Base-by-base conservation (phyloP, 2,797 vertebrate genomes). In the Staurois parvus region DNA sequence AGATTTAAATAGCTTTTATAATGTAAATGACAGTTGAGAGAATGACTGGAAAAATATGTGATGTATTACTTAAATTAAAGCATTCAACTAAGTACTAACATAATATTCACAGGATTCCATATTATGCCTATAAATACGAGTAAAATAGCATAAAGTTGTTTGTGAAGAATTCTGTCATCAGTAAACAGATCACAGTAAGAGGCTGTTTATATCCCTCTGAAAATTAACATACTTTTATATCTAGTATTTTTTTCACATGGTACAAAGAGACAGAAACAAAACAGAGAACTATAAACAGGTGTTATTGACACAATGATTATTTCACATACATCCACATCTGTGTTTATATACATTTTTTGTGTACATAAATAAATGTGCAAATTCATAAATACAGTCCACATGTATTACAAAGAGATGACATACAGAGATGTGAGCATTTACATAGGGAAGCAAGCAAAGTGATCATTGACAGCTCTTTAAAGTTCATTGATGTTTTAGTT, bases 261-360 rank as follows among this genome's bases (percentile, higher is more conserved):
- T 52, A 62, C 21, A 42, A 68, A 8, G 64, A 83, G 62, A 83
- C 62, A 68, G 62, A 52, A 76, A 15, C 34, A 75, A 72, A 48
- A 76, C 28, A 42, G 17, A 34, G 72, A 76, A 32, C 68, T 52
- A 37, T 24, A 83, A n/a, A 67, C 81, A 83, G 72, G 81, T 76
- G 73, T 76, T 76, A 52, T 76, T 76, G 64, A 45, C 52, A 75
- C 81, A 83, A 62, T 56, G 32, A 37, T 72, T 72, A n/a, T 19
- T 29, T 37, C 34, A 72, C 56, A 72, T 72, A 81, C 79, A 81
- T 81, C 56, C 59, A 73, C 79, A 81, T 81, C 79, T 81, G 79
- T 81, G 79, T 81, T 81, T 81, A 64, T 42, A 42, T 28, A 73
- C 37, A 64, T 81, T 62, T 64, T 26, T 69, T 32, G n/a, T 29